Evolutionary conservation across 2,888 invertebrate species (phyloP).

Genomic region (Carterocephalus palaemon): DNA sequence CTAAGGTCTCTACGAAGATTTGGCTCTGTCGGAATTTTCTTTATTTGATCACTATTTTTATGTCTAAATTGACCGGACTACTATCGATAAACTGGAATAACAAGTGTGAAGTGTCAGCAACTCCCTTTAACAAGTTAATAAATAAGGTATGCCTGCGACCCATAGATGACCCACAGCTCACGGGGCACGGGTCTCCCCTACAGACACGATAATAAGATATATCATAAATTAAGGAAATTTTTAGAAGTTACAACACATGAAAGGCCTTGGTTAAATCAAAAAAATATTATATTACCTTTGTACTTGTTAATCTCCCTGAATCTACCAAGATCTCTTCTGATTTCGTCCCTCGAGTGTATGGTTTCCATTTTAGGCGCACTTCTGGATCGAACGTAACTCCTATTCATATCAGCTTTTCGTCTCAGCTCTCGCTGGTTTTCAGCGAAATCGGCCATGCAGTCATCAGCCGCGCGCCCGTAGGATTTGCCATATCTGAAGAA

Average conservation of each 20-base stretch:
- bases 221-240: too few species aligned
- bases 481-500: constrained; percentile 74
- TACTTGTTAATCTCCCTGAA: constrained; percentile 76
- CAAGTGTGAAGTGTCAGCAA: too few species aligned
- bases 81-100: too few species aligned
- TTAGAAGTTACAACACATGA: not conserved
- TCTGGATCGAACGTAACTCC: constrained; percentile 66
- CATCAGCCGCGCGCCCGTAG: constrained; percentile 78
- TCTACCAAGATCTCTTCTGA: constrained; percentile 68
- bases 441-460: constrained; percentile 79
- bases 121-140: too few species aligned
- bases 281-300: constrained; percentile 58
- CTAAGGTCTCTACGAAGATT: too few species aligned
- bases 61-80: too few species aligned
- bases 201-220: too few species aligned
- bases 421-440: constrained; percentile 63
- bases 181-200: too few species aligned
- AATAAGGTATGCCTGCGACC: too few species aligned
- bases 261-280: not conserved
- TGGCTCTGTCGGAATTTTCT: too few species aligned
- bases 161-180: too few species aligned
- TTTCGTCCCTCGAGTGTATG: constrained; percentile 76
- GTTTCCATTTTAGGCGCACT: constrained; percentile 80
- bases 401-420: constrained; percentile 63
- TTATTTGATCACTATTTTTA: too few species aligned